Conservation (phyloP, 30 jellyfish, hydroid and myxozoan genomes). For the Cassiopea xamachana region DNA sequence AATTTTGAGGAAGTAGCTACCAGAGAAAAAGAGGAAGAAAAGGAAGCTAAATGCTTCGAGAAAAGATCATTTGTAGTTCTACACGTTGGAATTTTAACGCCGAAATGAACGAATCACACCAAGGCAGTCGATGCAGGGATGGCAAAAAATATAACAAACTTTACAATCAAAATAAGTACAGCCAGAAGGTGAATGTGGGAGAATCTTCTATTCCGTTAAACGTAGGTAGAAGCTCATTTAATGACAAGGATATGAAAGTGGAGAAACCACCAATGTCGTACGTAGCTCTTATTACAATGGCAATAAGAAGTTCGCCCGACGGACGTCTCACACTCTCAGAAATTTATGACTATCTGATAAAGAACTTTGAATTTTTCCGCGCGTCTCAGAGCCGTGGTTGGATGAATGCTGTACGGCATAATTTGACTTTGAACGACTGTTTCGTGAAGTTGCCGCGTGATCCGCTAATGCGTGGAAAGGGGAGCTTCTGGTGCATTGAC, state of each 20-base stretch:
- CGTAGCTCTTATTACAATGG: constrained; percentile 76
- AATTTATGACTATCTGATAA: constrained; percentile 51
- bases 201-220: constrained; percentile 19
- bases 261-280: constrained; percentile 73
- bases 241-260: constrained; percentile 17
- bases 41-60: not conserved
- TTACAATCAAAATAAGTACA: not conserved
- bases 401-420: constrained; percentile 83
- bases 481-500: constrained; percentile 70
- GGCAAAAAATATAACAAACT: not conserved
- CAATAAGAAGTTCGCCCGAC: constrained; percentile 36
- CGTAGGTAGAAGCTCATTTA: constrained; percentile 31
- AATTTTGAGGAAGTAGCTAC: not conserved
- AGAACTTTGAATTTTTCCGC: constrained; percentile 59
- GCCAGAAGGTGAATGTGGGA: not conserved
- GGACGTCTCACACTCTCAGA: constrained; percentile 56
- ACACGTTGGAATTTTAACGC: not conserved
- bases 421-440: constrained; percentile 72
- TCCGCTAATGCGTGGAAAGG: constrained; percentile 73
- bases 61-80: not conserved
- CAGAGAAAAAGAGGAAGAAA: not conserved
- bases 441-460: constrained; percentile 74
- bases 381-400: constrained; percentile 52
- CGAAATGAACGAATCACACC: not conserved
- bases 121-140: not conserved